These are phyloP conservation scores for Perizoma flavofasciatum DNA, from an alignment of 2,888 invertebrate genomes.

Conservation along the genomic window DNA sequence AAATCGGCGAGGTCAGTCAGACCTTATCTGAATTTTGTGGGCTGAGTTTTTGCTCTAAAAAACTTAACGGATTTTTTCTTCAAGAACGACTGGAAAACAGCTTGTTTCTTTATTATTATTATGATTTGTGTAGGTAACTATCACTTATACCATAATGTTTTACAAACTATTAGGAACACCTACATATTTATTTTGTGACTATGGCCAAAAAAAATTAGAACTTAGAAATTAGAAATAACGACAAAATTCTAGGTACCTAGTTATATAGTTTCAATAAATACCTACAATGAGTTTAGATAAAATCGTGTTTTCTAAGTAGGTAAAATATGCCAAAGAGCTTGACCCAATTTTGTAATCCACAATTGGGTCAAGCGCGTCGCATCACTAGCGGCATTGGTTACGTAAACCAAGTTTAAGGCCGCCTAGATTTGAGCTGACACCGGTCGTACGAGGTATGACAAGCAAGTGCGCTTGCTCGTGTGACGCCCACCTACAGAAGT, in stretches of 20 bases:
- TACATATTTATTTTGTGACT: no score
- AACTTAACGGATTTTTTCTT: background rate
- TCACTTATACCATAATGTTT: no score
- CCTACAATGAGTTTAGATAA: no score
- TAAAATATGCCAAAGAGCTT: slow-evolving; percentile 17
- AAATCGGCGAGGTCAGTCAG: slow-evolving; percentile 22
- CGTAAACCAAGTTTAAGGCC: slow-evolving; percentile 76
- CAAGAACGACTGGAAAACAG: slow-evolving; percentile 8
- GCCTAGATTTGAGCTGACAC: slow-evolving; percentile 46
- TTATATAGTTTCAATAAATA: no score
- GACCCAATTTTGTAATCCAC: slow-evolving; percentile 23
- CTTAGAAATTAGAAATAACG: no score
- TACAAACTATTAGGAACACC: no score
- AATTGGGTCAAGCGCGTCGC: slow-evolving; percentile 32
- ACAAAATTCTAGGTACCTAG: no score
- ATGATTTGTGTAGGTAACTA: no score
- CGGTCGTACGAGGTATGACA: slow-evolving; percentile 40
- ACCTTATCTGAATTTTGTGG: slow-evolving; percentile 22
- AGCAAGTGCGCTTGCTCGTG: slow-evolving; percentile 36
- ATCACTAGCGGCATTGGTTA: slow-evolving; percentile 48
- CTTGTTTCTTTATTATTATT: no score
- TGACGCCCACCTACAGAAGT: slow-evolving; percentile 32
- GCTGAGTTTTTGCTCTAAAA: background rate
- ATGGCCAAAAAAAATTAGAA: no score
- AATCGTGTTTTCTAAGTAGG: background rate